phyloP scores from a whole-genome alignment of 2,797 vertebrate species.

The Coccyzus lansbergi region DNA sequence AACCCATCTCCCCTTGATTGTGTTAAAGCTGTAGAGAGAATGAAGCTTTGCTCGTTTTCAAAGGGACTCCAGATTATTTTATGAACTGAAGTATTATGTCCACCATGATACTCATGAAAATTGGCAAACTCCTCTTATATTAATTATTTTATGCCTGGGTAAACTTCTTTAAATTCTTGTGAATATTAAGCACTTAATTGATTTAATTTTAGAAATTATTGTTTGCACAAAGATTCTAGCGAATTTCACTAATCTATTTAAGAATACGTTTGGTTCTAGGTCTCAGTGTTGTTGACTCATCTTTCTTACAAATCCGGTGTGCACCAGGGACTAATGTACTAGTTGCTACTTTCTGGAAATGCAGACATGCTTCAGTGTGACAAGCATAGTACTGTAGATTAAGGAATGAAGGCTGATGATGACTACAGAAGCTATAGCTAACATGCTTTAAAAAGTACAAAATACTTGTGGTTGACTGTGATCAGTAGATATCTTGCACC shows the following conservation, averaged over 20 bases:
- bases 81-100: neutral
- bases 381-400: neutral
- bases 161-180: neutral
- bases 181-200: neutral
- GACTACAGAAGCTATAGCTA: neutral
- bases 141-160: neutral
- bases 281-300: neutral
- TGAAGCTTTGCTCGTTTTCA: neutral
- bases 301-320: neutral
- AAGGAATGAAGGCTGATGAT: neutral
- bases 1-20: neutral
- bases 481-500: neutral
- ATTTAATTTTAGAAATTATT: neutral
- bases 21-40: neutral
- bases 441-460: neutral
- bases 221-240: neutral
- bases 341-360: neutral
- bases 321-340: neutral
- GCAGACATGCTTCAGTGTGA: accelerated
- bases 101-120: neutral
- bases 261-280: neutral
- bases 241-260: neutral
- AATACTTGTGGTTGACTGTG: neutral
- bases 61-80: neutral
- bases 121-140: neutral